These are phyloP conservation scores for Lamprotornis superbus DNA, from an alignment of 2,113 vertebrate genomes.

Conservation along the genomic window DNA sequence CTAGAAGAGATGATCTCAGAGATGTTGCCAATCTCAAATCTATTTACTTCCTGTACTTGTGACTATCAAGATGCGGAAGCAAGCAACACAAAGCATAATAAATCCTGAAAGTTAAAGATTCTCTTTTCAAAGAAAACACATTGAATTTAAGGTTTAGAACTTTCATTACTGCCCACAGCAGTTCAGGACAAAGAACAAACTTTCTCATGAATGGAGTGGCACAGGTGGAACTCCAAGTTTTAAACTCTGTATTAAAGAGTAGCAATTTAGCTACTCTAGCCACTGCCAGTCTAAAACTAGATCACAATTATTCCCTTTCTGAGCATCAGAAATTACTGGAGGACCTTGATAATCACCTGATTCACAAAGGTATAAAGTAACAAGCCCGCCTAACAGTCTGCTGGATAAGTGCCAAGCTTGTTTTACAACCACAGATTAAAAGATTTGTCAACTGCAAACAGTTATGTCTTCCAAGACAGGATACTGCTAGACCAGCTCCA, in stretches of 20 bases:
- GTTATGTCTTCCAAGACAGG: not conserved
- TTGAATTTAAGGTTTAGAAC: not conserved
- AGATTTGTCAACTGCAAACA: not conserved
- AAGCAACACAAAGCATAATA: not conserved
- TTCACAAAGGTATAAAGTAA: not conserved
- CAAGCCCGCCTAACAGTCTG: not conserved
- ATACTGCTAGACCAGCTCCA: not conserved
- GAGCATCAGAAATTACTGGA: not conserved
- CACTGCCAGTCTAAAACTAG: not conserved
- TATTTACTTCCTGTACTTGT: not conserved
- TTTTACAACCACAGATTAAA: not conserved
- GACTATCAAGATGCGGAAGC: not conserved
- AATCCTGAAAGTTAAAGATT: not conserved
- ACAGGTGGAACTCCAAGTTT: not conserved
- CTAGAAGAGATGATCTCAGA: not conserved
- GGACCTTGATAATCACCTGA: not conserved
- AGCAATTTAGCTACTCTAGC: not conserved
- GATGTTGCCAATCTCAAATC: not conserved
- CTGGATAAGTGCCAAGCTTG: not conserved
- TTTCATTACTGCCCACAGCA: not conserved
- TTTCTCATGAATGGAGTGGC: not conserved
- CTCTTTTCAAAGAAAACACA: not conserved
- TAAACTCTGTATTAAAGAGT: not conserved
- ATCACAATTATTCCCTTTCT: not conserved
- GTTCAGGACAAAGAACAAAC: not conserved